phyloP scores from a whole-genome alignment of 2,113 vertebrate species.

The Sorex araneus region DNA sequence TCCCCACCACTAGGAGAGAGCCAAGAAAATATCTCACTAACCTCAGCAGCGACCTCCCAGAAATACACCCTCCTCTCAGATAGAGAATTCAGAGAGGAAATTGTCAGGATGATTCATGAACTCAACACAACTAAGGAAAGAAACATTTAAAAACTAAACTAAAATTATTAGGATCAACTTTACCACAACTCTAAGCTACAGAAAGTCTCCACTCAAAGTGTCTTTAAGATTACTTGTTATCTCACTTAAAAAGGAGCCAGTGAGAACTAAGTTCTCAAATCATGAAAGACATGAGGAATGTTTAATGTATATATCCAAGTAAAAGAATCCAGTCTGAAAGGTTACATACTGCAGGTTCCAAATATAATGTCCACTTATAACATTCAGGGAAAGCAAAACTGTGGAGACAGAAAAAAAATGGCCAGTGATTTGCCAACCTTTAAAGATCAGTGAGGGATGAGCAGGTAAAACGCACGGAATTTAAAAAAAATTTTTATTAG shows the following conservation, averaged over 20 bases:
- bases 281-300: background rate
- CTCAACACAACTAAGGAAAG: no score
- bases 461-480: background rate
- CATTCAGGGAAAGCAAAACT: conserved; percentile 5
- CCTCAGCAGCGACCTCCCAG: no score
- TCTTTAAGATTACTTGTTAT: background rate
- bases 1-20: no score
- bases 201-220: background rate
- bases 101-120: no score
- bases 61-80: no score
- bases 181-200: conserved; percentile 12
- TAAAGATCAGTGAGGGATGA: background rate
- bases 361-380: background rate
- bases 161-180: background rate
- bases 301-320: background rate
- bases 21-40: no score
- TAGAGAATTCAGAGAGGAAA: no score
- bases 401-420: background rate
- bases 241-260: background rate
- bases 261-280: no score
- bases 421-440: background rate
- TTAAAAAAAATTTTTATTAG: no score
- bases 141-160: background rate
- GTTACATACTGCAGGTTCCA: background rate
- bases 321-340: conserved; percentile 7